phyloP scores from a whole-genome alignment of 35 echinoderm and acorn worm genomes.

The Lytechinus variegatus region DNA sequence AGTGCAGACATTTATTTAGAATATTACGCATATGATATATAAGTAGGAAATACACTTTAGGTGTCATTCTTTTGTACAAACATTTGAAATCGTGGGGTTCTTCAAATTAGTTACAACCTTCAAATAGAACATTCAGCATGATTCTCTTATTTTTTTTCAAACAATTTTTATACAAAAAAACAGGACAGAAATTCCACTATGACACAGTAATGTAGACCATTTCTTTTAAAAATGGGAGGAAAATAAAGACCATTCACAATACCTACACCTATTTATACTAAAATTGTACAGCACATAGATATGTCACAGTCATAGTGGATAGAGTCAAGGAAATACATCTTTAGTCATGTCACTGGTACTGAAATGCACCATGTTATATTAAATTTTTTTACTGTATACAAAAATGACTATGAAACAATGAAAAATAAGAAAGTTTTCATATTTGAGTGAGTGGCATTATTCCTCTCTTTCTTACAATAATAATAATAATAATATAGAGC shows the following conservation, averaged over 20 bases:
- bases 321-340: conserved; percentile 44
- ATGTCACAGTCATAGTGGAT: conserved; percentile 29
- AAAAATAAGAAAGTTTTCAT: conserved; percentile 50
- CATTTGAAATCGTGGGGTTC: conserved; percentile 58
- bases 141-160: conserved; percentile 45
- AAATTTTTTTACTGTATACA: conserved; percentile 52
- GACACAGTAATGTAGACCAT: conserved; percentile 62
- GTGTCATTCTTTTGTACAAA: conserved; percentile 74
- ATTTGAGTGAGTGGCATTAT: conserved; percentile 22
- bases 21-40: conserved; percentile 79
- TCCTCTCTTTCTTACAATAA: conserved; percentile 57
- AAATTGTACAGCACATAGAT: conserved; percentile 52
- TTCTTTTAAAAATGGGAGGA: conserved; percentile 70
- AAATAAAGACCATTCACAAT: conserved; percentile 49
- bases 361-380: conserved; percentile 44
- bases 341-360: conserved; percentile 39
- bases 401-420: conserved; percentile 57
- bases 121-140: conserved; percentile 63
- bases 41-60: conserved; percentile 78
- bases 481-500: conserved; percentile 44
- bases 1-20: conserved; percentile 81
- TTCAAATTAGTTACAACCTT: conserved; percentile 49
- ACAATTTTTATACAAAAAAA: conserved; percentile 39
- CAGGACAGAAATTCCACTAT: conserved; percentile 55
- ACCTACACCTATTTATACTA: conserved; percentile 61